These are phyloP conservation scores for Cryptoblepharus egeriae DNA, from an alignment of 2,797 vertebrate genomes.

Conservation along the genomic window DNA sequence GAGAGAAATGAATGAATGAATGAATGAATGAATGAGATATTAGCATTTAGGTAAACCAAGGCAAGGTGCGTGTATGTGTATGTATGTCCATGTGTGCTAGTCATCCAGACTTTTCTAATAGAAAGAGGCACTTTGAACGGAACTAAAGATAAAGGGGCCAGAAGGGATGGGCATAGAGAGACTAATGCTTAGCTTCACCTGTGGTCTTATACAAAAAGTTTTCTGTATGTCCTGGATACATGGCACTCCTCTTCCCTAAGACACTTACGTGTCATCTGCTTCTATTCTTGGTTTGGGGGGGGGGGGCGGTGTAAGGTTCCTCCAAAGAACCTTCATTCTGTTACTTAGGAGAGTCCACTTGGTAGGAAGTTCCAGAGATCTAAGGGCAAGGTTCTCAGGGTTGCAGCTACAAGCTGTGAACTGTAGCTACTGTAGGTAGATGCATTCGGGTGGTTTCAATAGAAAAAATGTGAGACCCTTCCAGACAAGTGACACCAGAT, in stretches of 20 bases:
- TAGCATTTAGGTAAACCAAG: neutral
- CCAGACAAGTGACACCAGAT: neutral
- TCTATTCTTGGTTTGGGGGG: neutral
- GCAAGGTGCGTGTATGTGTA: neutral
- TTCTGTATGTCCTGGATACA: constrained; percentile 57
- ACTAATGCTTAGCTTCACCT: constrained; percentile 43
- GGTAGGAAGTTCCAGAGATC: constrained; percentile 9
- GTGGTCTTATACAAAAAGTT: constrained; percentile 37
- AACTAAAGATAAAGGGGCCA: constrained; percentile 30
- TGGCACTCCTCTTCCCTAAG: constrained; percentile 32
- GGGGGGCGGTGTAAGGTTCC: constrained; percentile 46
- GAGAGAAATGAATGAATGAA: no score
- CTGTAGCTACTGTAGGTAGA: neutral
- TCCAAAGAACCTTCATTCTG: constrained; percentile 51
- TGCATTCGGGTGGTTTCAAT: neutral
- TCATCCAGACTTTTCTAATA: constrained; percentile 69
- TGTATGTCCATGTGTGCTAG: neutral
- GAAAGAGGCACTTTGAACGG: constrained; percentile 69
- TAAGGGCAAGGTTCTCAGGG: neutral
- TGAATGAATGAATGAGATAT: no score
- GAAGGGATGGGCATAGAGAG: neutral
- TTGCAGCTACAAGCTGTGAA: neutral
- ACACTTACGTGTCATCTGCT: constrained; percentile 42
- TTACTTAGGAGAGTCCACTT: neutral
- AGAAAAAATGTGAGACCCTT: neutral